Conservation (phyloP, 2,888 invertebrate genomes). For the Thelaira solivaga region DNA sequence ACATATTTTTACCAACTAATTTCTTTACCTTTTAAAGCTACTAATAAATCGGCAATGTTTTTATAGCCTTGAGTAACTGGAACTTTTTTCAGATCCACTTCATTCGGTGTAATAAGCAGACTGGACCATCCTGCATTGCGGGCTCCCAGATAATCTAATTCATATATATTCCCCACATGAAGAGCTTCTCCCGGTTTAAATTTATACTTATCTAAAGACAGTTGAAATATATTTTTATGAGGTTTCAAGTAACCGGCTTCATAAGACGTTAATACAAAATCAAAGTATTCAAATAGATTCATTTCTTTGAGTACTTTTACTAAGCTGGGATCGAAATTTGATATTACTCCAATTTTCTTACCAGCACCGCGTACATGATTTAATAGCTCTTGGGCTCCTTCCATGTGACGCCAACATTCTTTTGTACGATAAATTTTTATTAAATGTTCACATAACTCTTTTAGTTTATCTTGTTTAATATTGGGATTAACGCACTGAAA, state of each 20-base stretch:
- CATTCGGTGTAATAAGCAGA: conserved; percentile 64
- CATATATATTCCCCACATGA: conserved; percentile 89
- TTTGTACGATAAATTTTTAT: conserved; percentile 83
- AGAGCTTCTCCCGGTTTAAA: conserved; percentile 81
- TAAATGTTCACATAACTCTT: conserved; percentile 79
- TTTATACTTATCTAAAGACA: conserved; percentile 78
- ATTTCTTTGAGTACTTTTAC: conserved; percentile 82
- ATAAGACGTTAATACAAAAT: conserved; percentile 89
- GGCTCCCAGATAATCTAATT: conserved; percentile 88
- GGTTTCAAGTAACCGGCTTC: conserved; percentile 80
- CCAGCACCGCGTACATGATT: conserved; percentile 77
- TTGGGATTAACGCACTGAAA: conserved; percentile 67
- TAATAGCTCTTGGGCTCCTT: conserved; percentile 80
- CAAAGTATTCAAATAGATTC: conserved; percentile 81
- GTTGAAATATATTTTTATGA: conserved; percentile 69
- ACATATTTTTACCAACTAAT: conserved; percentile 72
- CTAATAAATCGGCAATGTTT: conserved; percentile 66
- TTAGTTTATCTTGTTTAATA: conserved; percentile 66
- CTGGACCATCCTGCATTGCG: conserved; percentile 78
- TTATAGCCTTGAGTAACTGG: conserved; percentile 66
- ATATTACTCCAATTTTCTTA: conserved; percentile 85
- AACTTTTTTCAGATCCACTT: conserved; percentile 40
- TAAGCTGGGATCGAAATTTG: conserved; percentile 92
- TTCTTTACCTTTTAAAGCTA: conserved; percentile 66
- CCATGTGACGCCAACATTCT: conserved; percentile 84